phyloP scores from a whole-genome alignment of 2,113 vertebrate genomes.

The Mus spicilegus region DNA sequence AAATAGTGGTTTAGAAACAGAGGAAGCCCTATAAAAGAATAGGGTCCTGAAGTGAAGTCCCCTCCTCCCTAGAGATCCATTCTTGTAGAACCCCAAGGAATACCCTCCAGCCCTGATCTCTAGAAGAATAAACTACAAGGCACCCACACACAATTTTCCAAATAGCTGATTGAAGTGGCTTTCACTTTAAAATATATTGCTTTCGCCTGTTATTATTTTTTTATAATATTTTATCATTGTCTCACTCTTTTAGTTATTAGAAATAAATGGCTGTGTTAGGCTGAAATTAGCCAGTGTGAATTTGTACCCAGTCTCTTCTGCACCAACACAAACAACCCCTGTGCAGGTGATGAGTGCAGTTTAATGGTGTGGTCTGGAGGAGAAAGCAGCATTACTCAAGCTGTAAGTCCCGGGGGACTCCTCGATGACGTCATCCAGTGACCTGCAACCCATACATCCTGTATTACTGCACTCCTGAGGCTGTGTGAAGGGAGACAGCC shows the following conservation, averaged over 20 bases:
- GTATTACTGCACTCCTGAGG: conserved; percentile 45
- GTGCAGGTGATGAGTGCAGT: conserved; percentile 69
- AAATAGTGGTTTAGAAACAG: neutral
- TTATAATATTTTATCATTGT: conserved; percentile 29
- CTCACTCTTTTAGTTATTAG: conserved; percentile 51
- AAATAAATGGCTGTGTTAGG: conserved; percentile 41
- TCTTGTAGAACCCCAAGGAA: conserved; percentile 28
- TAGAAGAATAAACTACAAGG: neutral
- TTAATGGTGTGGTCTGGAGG: conserved; percentile 71
- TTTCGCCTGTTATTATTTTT: neutral
- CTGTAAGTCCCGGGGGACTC: conserved; percentile 54
- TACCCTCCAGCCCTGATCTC: neutral
- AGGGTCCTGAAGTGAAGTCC: neutral
- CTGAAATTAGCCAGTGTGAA: conserved; percentile 68
- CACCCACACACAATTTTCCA: neutral
- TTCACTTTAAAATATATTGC: neutral
- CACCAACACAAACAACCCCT: conserved; percentile 57
- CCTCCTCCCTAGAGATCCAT: neutral
- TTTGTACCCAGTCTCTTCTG: conserved; percentile 71
- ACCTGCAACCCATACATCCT: conserved; percentile 52
- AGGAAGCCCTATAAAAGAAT: neutral
- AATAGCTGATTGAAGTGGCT: neutral
- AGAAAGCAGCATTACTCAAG: conserved; percentile 63
- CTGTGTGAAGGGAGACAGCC: neutral
- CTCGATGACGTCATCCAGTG: conserved; percentile 40